phyloP scores from a whole-genome alignment of 1,140 invertebrate genomes.

The Pemphigus obesinymphae region DNA sequence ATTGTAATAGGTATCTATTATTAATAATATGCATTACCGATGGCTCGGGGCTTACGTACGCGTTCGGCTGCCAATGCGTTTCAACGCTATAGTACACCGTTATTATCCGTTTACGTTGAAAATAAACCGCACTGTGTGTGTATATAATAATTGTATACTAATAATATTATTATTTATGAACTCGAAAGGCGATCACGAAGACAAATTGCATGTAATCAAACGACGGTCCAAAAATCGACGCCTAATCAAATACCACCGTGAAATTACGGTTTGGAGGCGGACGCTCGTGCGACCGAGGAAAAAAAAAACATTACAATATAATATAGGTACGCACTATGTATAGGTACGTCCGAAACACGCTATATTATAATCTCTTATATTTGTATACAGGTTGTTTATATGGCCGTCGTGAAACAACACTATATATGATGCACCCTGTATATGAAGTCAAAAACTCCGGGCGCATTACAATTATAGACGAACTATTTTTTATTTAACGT shows the following conservation, averaged over 20 bases:
- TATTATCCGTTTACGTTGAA: not conserved
- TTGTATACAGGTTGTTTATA: too few species aligned
- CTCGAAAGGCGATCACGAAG: not conserved
- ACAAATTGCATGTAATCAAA: not conserved
- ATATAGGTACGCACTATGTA: not conserved
- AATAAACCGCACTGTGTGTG: not conserved
- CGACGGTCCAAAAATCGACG: not conserved
- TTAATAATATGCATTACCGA: not conserved
- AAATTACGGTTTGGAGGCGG: not conserved
- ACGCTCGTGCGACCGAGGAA: not conserved
- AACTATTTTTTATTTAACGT: too few species aligned
- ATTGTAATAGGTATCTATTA: not conserved
- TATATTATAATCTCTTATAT: not conserved
- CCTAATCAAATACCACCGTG: slow-evolving; percentile 1
- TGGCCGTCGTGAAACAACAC: too few species aligned
- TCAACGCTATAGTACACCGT: not conserved
- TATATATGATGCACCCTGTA: too few species aligned
- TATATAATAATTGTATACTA: not conserved
- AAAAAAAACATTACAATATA: not conserved
- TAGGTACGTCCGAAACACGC: not conserved
- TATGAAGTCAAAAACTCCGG: too few species aligned
- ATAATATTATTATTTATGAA: slow-evolving; percentile 9
- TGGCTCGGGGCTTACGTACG: not conserved
- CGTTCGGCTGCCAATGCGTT: not conserved
- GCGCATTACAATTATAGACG: too few species aligned